Evolutionary conservation across 1,140 invertebrate genomes (phyloP), one percentile per base, ranked within the genome.

Genomic region (Diuraphis noxia): DNA sequence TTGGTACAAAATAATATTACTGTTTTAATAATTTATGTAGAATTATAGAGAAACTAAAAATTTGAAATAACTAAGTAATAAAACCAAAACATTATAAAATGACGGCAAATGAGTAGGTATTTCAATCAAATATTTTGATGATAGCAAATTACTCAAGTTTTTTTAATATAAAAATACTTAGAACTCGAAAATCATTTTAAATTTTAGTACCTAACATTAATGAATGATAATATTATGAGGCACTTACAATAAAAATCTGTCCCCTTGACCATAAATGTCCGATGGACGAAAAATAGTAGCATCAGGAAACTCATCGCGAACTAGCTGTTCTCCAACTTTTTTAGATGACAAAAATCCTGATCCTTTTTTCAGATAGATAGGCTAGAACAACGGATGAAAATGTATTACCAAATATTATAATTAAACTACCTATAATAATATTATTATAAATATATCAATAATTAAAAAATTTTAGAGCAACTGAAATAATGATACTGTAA

Each of bases 211-310:
- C 0, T n/a, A n/a, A 30, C 10, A 63, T 10, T n/a, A 10, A 63
- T 63, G 3, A 13, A 8, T 13, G 56, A 63, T 63, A 30, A 63
- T 30, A 63, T 4, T 72, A 72, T 56, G 1, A 88, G 25, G n/a
- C 19, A 91, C 49, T 93, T 96, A 97, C 93, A 94, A 94, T 34
- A 99, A 93, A 94, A 99, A 99, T 92, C 96, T 94, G 94, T 99
- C 98, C 93, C 96, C 96, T 91, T 96, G 95, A 3, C 99, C 99
- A 95, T 97, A 99, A 34, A 99, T 96, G 93, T 97, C 96, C 0
- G 98, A 94, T 49, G 99, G 98, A 91, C 98, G 95, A 92, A 99
- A 95, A 92, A 99, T 98, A 23, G 97, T 98, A 13, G 98, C 99
- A 92, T 98, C 96, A 4, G 99, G 99, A 94, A 99, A 99, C 94